A percentile compares a stretch with the other conserved stretches of the same genome.
phyloP scores from a whole-genome alignment of 2,888 invertebrate genomes.

The Graphium colonna region DNA sequence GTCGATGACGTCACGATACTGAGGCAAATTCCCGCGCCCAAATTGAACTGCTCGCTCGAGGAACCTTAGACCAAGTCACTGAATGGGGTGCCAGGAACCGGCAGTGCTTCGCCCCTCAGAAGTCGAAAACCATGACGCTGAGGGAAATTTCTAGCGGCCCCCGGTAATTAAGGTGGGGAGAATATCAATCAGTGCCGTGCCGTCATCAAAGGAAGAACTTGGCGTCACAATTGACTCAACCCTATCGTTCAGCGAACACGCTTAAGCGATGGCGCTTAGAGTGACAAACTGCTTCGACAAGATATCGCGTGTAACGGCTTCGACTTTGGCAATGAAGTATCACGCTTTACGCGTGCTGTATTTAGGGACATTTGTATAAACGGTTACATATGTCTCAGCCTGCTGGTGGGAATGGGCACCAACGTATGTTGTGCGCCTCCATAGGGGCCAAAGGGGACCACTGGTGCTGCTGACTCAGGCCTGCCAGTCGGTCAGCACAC shows the following conservation, averaged over 20 bases:
- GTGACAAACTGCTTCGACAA: no score
- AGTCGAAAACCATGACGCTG: constrained; percentile 10
- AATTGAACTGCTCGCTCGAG: not conserved
- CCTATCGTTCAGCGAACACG: not conserved
- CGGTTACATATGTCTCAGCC: constrained; percentile 28
- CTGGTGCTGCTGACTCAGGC: constrained; percentile 30
- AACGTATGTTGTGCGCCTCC: not conserved
- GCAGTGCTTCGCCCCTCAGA: not conserved
- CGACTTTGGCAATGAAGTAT: constrained; percentile 15
- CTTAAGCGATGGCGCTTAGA: not conserved
- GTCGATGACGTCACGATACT: not conserved
- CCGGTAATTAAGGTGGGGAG: not conserved
- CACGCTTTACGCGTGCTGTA: constrained; percentile 26
- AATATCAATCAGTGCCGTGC: not conserved
- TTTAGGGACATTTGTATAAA: constrained; percentile 28
- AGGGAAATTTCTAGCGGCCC: constrained; percentile 5
- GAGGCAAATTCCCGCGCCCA: not conserved
- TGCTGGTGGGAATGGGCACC: constrained; percentile 13
- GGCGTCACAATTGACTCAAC: not conserved
- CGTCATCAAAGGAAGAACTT: not conserved
- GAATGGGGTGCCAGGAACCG: not conserved
- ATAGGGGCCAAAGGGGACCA: constrained; percentile 26
- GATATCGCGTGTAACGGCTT: constrained; percentile 32
- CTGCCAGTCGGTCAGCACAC: constrained; percentile 31
- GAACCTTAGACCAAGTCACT: not conserved